Conservation (phyloP, 2,113 vertebrate genomes). For the Thalassarche chlororhynchos region DNA sequence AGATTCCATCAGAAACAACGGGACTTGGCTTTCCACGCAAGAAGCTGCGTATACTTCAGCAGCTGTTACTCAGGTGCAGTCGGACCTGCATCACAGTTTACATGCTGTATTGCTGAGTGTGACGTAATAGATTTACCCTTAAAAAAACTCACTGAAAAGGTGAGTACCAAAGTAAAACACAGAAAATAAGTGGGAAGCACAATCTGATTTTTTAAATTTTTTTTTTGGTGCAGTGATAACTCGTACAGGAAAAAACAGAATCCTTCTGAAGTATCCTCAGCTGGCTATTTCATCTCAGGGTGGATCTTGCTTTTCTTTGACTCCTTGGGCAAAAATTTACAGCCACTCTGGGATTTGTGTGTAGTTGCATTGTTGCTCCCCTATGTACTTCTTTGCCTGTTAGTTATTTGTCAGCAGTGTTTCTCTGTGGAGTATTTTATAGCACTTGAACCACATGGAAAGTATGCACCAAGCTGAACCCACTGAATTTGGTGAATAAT, state of each 20-base stretch:
- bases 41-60: background rate
- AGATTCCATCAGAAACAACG: constrained; percentile 16
- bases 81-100: background rate
- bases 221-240: background rate
- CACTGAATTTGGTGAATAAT: constrained; percentile 19
- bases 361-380: background rate
- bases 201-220: no score
- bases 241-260: background rate
- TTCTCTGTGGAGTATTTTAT: background rate
- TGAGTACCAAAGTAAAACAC: background rate
- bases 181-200: background rate
- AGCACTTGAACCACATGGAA: background rate
- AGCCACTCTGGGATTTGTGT: background rate
- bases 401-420: background rate
- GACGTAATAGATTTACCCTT: background rate
- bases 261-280: background rate
- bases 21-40: background rate
- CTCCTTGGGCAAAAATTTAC: background rate
- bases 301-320: background rate
- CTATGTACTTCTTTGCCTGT: background rate
- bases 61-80: constrained; percentile 3
- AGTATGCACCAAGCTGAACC: background rate
- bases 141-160: background rate
- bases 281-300: background rate
- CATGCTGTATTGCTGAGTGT: background rate